Evolutionary conservation across 2,797 vertebrate species (phyloP).

Genomic region (Microcaecilia unicolor): DNA sequence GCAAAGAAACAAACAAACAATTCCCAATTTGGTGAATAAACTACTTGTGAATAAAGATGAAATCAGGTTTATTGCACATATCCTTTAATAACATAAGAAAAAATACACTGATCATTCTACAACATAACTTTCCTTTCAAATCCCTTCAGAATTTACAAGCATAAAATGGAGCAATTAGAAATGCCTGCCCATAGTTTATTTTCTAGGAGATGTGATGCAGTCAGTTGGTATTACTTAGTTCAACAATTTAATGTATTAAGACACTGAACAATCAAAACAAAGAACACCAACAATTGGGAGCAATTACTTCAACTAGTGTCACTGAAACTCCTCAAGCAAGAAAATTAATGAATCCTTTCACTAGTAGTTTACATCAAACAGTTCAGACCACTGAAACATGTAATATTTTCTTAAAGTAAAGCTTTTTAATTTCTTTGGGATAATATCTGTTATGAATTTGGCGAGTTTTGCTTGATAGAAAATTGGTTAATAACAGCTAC

Average conservation of each 20-base stretch:
- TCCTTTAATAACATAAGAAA: too few species aligned
- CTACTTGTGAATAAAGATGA: too few species aligned
- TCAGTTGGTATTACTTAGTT: slow-evolving; percentile 13
- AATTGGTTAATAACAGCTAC: background rate
- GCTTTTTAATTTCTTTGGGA: background rate
- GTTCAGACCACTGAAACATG: background rate
- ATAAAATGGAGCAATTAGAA: slow-evolving; percentile 3
- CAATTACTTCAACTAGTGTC: background rate
- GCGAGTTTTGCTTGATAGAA: background rate
- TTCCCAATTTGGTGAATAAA: too few species aligned
- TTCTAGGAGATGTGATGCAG: background rate
- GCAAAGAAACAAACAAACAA: too few species aligned
- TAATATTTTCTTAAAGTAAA: background rate
- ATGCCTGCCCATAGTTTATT: background rate
- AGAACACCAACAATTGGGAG: background rate
- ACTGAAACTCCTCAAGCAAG: background rate
- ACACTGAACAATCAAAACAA: background rate
- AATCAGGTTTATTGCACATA: too few species aligned
- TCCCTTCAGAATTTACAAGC: too few species aligned
- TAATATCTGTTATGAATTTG: background rate
- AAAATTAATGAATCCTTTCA: background rate
- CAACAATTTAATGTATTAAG: background rate
- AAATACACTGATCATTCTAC: too few species aligned
- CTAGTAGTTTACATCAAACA: background rate
- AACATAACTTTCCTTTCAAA: too few species aligned